Evolutionary conservation across 2,888 invertebrate species (phyloP), one percentile per base, ranked within the genome.

Genomic region (Steinernema carpocapsae): DNA sequence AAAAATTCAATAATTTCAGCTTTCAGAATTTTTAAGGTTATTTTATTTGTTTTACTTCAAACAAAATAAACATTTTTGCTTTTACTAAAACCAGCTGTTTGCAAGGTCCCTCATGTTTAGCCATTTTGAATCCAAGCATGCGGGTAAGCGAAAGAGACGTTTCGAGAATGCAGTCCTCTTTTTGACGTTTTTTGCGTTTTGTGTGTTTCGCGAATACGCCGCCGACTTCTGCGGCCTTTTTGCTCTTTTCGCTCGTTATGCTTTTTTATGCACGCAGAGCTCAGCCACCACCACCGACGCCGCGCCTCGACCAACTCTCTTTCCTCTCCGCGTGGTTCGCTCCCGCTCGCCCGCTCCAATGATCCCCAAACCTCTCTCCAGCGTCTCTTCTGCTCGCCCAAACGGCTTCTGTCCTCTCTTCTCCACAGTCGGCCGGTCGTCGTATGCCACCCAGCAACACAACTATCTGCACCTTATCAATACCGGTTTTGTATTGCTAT

Each of bases 401-500:
- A 6, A 6, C 10, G 37, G 24, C 22, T 24, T 52, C 29, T 14
- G 19, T 48, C 48, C 17, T 19, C 19, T n/a, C 48, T 43, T 14
- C 14, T 48, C 48, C 19, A 19, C 19, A 2, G 6, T 19, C 17
- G 7, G 4, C n/a, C 48, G 3, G 48, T 14, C 19, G n/a, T 14
- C 17, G 19, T 17, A 64, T 64, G 64, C 64, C 64, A 64, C 64
- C 29, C 64, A 64, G 37, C 37, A 37, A 37, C 37, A 37, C 37
- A 32, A 48, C 17, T 64, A 64, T 29, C 64, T 64, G 64, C 64
- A 32, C 64, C 64, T 64, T 64, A 64, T 64, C 64, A 64, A 64
- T 64, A 64, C 64, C 64, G 64, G 64, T 64, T 64, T 32, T 64
- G 37, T 26, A 6, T 10, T 7, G 32, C 7, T 64, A 37, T 64